Conservation (phyloP, 2,888 invertebrate genomes). For the Lasioglossum villosulum region DNA sequence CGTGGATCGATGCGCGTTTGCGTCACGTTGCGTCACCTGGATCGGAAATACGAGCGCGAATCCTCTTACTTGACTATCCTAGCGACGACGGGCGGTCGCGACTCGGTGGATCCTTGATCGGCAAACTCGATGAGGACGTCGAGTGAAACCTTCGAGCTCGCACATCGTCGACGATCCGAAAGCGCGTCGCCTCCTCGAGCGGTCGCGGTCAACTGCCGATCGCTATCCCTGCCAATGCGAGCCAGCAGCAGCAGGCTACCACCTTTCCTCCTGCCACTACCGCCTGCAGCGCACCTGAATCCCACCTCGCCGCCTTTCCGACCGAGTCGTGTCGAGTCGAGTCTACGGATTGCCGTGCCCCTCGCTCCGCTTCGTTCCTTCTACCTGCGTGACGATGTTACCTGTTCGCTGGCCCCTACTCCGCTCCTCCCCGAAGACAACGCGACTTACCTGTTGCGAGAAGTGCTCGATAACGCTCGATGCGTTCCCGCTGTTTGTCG, state of each 20-base stretch:
- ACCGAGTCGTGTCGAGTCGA: neutral
- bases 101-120: neutral
- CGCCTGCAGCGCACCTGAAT: slow-evolving; percentile 64
- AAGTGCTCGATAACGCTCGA: neutral
- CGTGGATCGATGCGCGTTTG: neutral
- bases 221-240: slow-evolving; percentile 31
- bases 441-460: slow-evolving; percentile 14
- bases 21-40: neutral
- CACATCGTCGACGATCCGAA: slow-evolving; percentile 28
- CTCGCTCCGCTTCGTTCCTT: neutral
- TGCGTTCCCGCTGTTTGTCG: neutral
- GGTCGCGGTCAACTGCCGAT: slow-evolving; percentile 78
- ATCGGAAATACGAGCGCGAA: neutral
- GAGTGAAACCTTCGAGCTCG: slow-evolving; percentile 14
- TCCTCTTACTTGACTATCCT: slow-evolving; percentile 17
- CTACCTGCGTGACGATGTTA: neutral
- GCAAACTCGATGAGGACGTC: neutral
- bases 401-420: neutral
- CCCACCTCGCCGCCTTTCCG: slow-evolving; percentile 35
- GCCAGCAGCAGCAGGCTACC: neutral
- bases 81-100: neutral
- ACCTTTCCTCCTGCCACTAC: slow-evolving; percentile 12
- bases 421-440: neutral
- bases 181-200: slow-evolving; percentile 65
- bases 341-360: neutral